phyloP scores from a whole-genome alignment of 2,888 invertebrate genomes.

The Microdon myrmicae region DNA sequence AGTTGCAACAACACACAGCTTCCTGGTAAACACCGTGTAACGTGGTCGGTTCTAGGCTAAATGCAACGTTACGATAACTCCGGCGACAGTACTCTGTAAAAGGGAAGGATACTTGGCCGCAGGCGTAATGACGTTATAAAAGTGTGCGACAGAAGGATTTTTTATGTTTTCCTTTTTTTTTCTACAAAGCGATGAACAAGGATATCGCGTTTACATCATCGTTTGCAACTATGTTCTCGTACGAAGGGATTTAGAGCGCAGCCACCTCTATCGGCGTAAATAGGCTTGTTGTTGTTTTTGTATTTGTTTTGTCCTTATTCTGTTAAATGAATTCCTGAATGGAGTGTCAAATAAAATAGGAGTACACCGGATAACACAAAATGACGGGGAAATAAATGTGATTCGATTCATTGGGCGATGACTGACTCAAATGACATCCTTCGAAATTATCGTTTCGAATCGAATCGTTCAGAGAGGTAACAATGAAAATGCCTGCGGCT shows the following conservation, averaged over 20 bases:
- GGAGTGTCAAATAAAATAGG: conserved; percentile 42
- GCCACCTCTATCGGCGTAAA: conserved; percentile 13
- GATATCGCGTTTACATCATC: conserved; percentile 7
- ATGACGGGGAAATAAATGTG: conserved; percentile 20
- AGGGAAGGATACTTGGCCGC: conserved; percentile 54
- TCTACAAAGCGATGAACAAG: conserved; percentile 21
- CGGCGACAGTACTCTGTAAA: conserved; percentile 35
- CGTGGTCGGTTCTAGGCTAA: conserved; percentile 9
- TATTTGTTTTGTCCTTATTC: conserved; percentile 4
- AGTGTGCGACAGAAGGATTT: conserved; percentile 50
- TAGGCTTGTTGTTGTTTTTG: background rate
- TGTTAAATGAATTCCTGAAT: conserved; percentile 17
- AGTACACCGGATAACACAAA: conserved; percentile 19
- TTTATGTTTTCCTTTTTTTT: conserved; percentile 29
- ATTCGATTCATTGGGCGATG: conserved; percentile 14
- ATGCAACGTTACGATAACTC: conserved; percentile 26
- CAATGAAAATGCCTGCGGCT: conserved; percentile 25
- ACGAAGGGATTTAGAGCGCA: conserved; percentile 6
- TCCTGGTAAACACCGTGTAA: conserved; percentile 36
- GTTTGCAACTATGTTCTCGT: conserved; percentile 21
- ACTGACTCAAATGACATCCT: conserved; percentile 39
- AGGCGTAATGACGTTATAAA: conserved; percentile 55
- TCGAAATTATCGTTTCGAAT: conserved; percentile 21
- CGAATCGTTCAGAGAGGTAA: conserved; percentile 23
- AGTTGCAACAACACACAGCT: conserved; percentile 49